A percentile compares a stretch with the other conserved stretches of the same genome.
Conservation (phyloP, 1,140 invertebrate genomes). For the Drosophila sturtevanti region DNA sequence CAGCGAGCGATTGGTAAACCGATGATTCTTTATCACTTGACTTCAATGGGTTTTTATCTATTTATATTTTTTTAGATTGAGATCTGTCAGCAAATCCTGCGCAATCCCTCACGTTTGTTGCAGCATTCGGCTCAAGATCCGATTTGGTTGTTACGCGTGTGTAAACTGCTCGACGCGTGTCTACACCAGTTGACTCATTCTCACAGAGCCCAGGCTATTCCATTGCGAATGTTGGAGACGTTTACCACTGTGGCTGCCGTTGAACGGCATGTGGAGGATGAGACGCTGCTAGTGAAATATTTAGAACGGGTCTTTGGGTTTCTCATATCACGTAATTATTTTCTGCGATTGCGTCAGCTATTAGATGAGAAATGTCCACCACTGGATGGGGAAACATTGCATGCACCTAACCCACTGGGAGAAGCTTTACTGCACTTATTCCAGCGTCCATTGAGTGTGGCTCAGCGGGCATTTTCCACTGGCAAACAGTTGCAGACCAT, state of each 20-base stretch:
- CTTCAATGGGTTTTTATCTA: background rate
- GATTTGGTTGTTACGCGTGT: constrained; percentile 68
- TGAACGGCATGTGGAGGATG: constrained; percentile 83
- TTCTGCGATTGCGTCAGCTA: constrained; percentile 87
- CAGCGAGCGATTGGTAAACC: constrained; percentile 87
- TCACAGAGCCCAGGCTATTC: constrained; percentile 86
- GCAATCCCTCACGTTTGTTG: constrained; percentile 58
- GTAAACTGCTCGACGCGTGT: constrained; percentile 70
- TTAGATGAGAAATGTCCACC: constrained; percentile 89
- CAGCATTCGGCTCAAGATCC: constrained; percentile 60
- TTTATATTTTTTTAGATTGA: constrained; percentile 61
- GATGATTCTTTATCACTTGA: too few relatives aligned
- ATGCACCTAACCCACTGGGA: constrained; percentile 89
- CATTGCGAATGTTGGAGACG: constrained; percentile 90
- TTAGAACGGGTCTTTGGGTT: constrained; percentile 82
- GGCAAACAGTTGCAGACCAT: constrained; percentile 32
- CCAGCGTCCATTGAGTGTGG: constrained; percentile 86
- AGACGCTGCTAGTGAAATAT: constrained; percentile 80
- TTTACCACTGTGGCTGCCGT: constrained; percentile 86
- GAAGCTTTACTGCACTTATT: constrained; percentile 90
- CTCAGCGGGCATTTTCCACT: constrained; percentile 16
- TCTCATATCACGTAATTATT: constrained; percentile 86
- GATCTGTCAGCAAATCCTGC: constrained; percentile 72
- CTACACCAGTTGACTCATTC: constrained; percentile 63
- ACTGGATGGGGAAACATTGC: constrained; percentile 86